These are phyloP conservation scores for Apoda limacodes DNA, from an alignment of 2,888 invertebrate genomes.

Conservation along the genomic window DNA sequence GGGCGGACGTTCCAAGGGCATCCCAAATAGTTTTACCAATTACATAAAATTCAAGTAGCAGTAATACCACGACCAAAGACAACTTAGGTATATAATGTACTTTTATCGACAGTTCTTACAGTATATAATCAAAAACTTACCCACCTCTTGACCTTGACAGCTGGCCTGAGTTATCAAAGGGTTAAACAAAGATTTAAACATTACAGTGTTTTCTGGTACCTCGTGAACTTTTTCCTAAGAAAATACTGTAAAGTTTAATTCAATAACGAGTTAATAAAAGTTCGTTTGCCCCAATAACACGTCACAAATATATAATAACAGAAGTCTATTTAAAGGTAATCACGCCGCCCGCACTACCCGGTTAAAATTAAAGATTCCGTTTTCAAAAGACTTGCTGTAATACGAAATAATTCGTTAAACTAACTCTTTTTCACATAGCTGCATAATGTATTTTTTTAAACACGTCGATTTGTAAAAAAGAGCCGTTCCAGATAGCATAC, in stretches of 20 bases:
- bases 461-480: no score
- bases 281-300: conserved; percentile 53
- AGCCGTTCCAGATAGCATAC: no score
- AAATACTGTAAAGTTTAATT: conserved; percentile 38
- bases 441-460: no score
- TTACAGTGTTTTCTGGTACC: conserved; percentile 64
- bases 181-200: conserved; percentile 73
- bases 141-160: conserved; percentile 85
- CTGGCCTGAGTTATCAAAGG: conserved; percentile 73
- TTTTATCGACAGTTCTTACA: no score
- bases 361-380: no score
- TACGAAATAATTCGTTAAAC: no score
- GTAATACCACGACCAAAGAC: no score
- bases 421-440: no score
- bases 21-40: no score
- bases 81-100: no score
- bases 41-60: no score
- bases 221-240: conserved; percentile 32
- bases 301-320: conserved; percentile 57
- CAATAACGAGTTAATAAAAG: conserved; percentile 32
- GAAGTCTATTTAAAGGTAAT: conserved; percentile 58
- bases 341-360: conserved; percentile 53
- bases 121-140: conserved; percentile 66
- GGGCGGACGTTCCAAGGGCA: conserved; percentile 55
- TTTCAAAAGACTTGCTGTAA: no score